A percentile compares a stretch with the other conserved stretches of the same genome.
These are phyloP conservation scores for Tetranychus piercei DNA, from an alignment of 2,888 invertebrate genomes.

Conservation along the genomic window DNA sequence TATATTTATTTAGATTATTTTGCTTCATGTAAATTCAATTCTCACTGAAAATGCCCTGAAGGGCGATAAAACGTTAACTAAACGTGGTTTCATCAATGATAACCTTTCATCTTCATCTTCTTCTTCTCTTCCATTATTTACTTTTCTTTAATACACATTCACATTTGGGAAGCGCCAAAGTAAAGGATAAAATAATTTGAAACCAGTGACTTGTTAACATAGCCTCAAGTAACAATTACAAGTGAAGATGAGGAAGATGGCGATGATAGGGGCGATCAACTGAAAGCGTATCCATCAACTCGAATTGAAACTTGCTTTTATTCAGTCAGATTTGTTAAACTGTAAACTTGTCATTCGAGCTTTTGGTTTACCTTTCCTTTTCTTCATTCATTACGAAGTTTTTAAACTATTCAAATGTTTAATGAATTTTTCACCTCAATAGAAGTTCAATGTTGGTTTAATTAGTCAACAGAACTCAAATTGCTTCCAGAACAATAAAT, in stretches of 20 bases:
- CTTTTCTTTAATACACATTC: neutral
- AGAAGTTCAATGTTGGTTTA: too few species aligned
- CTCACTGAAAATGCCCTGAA: neutral
- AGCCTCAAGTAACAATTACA: neutral
- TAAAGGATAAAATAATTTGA: neutral
- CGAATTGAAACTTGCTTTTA: too few species aligned
- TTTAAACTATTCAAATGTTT: too few species aligned
- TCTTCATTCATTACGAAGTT: too few species aligned
- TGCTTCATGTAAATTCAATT: neutral
- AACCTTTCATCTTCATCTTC: neutral
- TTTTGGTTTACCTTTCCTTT: too few species aligned
- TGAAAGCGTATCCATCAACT: too few species aligned
- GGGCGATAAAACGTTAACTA: neutral
- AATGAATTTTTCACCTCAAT: too few species aligned
- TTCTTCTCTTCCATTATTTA: neutral
- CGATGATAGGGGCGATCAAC: neutral
- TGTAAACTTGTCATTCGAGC: too few species aligned
- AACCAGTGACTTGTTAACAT: constrained; percentile 1
- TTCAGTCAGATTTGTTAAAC: too few species aligned
- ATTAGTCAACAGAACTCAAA: too few species aligned
- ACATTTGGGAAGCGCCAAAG: neutral
- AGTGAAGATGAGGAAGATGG: neutral
- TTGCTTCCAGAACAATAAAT: too few species aligned
- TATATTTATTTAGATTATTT: neutral
- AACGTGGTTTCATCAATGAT: neutral